Evolutionary conservation across 2,797 vertebrate genomes (phyloP).

Genomic region (Xenops minutus): DNA sequence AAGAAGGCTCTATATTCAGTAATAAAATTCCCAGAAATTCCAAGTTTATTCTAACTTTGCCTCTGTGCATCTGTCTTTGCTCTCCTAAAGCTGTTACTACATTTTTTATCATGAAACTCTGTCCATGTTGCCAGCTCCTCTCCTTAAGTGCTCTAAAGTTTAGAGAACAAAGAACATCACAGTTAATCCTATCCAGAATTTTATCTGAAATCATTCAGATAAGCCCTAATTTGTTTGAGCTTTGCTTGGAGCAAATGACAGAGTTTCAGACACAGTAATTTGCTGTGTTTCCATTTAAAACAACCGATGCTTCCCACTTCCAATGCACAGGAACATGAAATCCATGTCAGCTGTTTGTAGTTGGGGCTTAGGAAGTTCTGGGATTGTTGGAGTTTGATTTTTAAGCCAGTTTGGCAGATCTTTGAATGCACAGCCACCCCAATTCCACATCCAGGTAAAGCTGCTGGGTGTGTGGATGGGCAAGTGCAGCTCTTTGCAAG

Average conservation of each 20-base stretch:
- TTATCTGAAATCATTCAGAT: constrained; percentile 70
- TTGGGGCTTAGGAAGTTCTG: background rate
- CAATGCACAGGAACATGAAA: background rate
- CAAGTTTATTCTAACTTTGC: background rate
- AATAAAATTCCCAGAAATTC: constrained; percentile 33
- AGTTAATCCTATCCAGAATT: constrained; percentile 58
- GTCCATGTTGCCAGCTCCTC: constrained; percentile 16
- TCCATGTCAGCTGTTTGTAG: constrained; percentile 54
- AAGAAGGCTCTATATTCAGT: background rate
- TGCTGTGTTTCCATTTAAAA: constrained; percentile 47
- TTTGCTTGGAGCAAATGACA: constrained; percentile 54
- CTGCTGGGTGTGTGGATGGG: background rate
- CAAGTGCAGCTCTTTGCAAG: background rate
- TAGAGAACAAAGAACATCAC: constrained; percentile 61
- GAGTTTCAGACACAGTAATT: constrained; percentile 48
- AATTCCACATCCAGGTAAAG: background rate
- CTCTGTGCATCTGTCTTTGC: constrained; percentile 60
- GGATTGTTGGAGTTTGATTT: constrained; percentile 31
- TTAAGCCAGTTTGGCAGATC: background rate
- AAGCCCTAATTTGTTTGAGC: constrained; percentile 52
- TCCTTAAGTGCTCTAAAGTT: constrained; percentile 46
- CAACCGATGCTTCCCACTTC: constrained; percentile 41
- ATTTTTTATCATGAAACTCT: constrained; percentile 61
- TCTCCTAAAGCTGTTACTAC: constrained; percentile 65
- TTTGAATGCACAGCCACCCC: background rate